These are phyloP conservation scores for Pristionchus maxplancki DNA, from an alignment of 2,888 invertebrate species.

Conservation along the genomic window DNA sequence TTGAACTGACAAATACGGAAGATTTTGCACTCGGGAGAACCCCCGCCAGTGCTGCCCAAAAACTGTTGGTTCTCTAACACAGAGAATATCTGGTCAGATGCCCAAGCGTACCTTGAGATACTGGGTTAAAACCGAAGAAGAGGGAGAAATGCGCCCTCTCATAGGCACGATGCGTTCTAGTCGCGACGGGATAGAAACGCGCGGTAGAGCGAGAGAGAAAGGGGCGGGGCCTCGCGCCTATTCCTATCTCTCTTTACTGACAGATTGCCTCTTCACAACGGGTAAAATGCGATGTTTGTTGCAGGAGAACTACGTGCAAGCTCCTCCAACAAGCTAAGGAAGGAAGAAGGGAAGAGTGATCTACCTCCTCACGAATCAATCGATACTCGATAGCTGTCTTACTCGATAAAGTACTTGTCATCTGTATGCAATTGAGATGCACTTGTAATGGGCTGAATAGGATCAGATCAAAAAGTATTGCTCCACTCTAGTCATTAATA, in stretches of 20 bases:
- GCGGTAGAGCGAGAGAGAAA: neutral
- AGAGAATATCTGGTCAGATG: conserved; percentile 33
- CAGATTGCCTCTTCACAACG: neutral
- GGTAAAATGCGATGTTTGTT: neutral
- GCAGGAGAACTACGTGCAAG: conserved; percentile 31
- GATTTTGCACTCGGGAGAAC: conserved; percentile 31
- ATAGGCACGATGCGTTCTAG: neutral
- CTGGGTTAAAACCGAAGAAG: conserved; percentile 20
- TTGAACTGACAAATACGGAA: neutral
- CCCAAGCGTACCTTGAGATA: conserved; percentile 47
- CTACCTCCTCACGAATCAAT: neutral
- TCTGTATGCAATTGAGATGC: neutral
- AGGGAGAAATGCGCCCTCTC: neutral
- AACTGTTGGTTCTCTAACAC: conserved; percentile 47
- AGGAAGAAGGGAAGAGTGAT: conserved; percentile 6
- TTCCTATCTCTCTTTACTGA: neutral
- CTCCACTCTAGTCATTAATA: neutral
- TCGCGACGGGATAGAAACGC: neutral
- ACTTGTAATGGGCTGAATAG: no score
- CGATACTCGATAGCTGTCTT: conserved; percentile 29
- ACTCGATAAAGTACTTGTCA: conserved; percentile 42
- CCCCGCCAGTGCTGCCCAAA: conserved; percentile 41
- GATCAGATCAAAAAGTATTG: no score
- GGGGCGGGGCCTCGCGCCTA: neutral
- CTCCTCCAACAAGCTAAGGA: neutral